Conservation (phyloP, 2,888 invertebrate genomes). For the Apantesis nais region DNA sequence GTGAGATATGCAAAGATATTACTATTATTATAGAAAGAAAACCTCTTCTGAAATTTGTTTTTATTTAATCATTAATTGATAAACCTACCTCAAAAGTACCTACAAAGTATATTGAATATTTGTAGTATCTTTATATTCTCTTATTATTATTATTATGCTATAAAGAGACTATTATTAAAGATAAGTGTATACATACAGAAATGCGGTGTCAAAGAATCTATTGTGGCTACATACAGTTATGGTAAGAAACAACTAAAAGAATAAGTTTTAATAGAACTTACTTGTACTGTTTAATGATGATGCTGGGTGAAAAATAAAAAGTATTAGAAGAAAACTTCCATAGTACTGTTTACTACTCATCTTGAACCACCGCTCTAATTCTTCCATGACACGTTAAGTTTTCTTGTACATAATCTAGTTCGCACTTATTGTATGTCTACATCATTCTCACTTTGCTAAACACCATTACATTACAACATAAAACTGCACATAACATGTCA, state of each 20-base stretch:
- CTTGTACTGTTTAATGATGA: constrained; percentile 68
- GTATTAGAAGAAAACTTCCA: constrained; percentile 58
- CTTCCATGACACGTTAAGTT: constrained; percentile 74
- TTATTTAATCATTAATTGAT: background rate
- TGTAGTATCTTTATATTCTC: background rate
- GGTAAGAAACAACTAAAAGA: constrained; percentile 1
- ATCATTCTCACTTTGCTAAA: constrained; percentile 31
- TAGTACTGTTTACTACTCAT: constrained; percentile 66
- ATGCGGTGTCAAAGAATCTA: background rate
- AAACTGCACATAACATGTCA: constrained; percentile 33
- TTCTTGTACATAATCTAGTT: constrained; percentile 33
- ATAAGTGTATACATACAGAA: background rate
- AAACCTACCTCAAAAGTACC: background rate
- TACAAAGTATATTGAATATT: background rate
- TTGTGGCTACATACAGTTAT: background rate
- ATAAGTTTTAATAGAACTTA: constrained; percentile 45
- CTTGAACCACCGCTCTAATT: constrained; percentile 76
- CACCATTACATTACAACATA: constrained; percentile 31
- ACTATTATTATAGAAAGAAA: too few relatives aligned
- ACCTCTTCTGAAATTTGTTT: background rate
- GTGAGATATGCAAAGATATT: too few relatives aligned
- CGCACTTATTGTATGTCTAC: constrained; percentile 42
- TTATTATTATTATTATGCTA: too few relatives aligned
- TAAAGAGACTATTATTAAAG: background rate
- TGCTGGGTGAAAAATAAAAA: constrained; percentile 47